Conservation (phyloP, 2,113 vertebrate genomes). For the Fregata magnificens region DNA sequence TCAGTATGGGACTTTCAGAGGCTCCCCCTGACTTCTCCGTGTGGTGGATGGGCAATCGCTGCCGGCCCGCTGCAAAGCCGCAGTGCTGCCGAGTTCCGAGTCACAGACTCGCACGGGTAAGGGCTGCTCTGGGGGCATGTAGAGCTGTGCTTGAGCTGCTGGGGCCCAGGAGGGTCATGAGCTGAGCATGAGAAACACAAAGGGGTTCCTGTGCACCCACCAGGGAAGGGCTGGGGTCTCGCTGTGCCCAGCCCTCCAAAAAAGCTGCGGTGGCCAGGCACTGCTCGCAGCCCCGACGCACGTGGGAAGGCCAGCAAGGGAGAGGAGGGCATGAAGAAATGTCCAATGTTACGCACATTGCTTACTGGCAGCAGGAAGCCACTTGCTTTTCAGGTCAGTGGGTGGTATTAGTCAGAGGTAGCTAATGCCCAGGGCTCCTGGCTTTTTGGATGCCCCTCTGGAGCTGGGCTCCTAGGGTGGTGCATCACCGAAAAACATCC, state of each 20-base stretch:
- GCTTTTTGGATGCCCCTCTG: not conserved
- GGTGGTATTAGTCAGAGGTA: not conserved
- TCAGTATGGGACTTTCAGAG: accelerated
- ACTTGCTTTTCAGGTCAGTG: not conserved
- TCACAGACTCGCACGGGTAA: not conserved
- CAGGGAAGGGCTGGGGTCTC: not conserved
- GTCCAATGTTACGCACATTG: accelerated
- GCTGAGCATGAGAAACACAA: accelerated
- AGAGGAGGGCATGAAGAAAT: not conserved
- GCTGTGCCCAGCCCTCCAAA: accelerated
- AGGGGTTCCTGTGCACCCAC: not conserved
- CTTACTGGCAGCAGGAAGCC: not conserved
- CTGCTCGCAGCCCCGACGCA: accelerated
- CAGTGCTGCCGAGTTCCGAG: accelerated
- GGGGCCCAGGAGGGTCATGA: not conserved
- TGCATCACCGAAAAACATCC: not conserved
- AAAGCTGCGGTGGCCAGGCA: accelerated
- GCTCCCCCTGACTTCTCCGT: not conserved
- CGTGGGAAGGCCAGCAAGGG: not conserved
- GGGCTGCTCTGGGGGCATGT: accelerated
- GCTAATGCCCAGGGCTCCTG: not conserved
- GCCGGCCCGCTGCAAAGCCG: accelerated
- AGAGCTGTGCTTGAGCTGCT: not conserved
- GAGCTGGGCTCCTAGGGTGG: not conserved
- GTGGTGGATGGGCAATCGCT: accelerated